Base-by-base conservation (phyloP, 2,797 vertebrate genomes). In the Gallinago nigripennis region DNA sequence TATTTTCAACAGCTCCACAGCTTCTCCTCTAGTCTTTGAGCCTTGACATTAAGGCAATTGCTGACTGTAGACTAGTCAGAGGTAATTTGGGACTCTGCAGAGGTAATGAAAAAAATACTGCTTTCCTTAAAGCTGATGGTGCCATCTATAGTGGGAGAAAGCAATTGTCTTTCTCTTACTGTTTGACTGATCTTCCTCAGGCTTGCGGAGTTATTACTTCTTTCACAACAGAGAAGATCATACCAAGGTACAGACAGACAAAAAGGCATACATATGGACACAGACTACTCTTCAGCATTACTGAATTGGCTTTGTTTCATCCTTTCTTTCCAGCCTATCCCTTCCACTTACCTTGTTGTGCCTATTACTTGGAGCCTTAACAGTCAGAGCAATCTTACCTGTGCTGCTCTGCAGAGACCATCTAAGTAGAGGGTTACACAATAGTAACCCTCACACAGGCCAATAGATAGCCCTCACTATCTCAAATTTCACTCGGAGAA, bases 1-100 rank as follows among this genome's bases (percentile, higher is more conserved):
- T 85, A 73, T 95, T 93, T 96, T 91, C 87, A 96, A 45, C n/a
- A 94, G 33, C 33, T 80, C 25, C 86, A 12, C 27, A 91, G 28
- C n/a, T 82, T 89, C 63, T 57, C 30, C 79, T 82, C 48, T 63
- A 1, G 35, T 60, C n/a, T 85, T 88, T 9, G 9, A 88, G 51
- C 56, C 31, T 18, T 77, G 48, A 56, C 20, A 16, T 65, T 66
- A 86, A 70, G 48, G 35, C 46, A 77, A 12, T 48, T 12, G 9
- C 68, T 96, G 64, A 73, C 70, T 5, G 0, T 63, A 33, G 6
- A 63, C 23, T 0, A 66, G n/a, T 43, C 35, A 31, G 70, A 76
- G 48, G 50, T 63, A 73, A 70, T n/a, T 9, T 53, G 35, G 39
- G 19, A 45, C 76, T 93, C 48, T 80, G 39, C 64, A 63, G 51